Base-by-base conservation (phyloP, 2,888 invertebrate species). In the Melinaea menophilus region DNA sequence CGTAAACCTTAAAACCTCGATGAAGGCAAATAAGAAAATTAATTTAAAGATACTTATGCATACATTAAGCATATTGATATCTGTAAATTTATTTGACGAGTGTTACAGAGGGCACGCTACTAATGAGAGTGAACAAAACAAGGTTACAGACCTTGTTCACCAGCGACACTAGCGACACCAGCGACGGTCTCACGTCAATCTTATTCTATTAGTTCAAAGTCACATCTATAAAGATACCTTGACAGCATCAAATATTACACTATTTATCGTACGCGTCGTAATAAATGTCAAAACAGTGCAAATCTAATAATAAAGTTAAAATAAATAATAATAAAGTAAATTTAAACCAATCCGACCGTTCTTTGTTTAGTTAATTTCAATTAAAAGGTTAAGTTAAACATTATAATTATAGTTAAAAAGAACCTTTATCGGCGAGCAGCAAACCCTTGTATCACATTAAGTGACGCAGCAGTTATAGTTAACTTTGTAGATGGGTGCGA, bases 171-270 rank as follows among this genome's bases (percentile, higher is more conserved):
- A 75, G 73, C 71, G 73, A 68, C 72, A 74, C 72, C 77, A 78
- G 79, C 80, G 77, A 79, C 77, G 75, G 77, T 86, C 87, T 76
- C 83, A 86, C 85, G 84, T 82, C 88, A 84, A 88, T 88, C 85
- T 80, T 75, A 76, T 79, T 85, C 81, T 82, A 89, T 88, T 84
- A 80, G 85, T 85, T 86, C 88, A 88, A 87, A 87, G 88, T 80
- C 87, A 86, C 81, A 82, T 86, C 82, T 80, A 85, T 86, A 85
- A 82, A 85, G 84, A 86, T 84, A 85, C 76, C 79, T 83, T 79
- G 56, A 37, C 47, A 54, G 54, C 55, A 47, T 37, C 37, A 34
- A 12, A 35, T 55, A 13, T 9, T 46, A 46, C 3, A 46, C 3
- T 22, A 22, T 1, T 22, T 22, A 22, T 22, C 22, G 22, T 22